phyloP scores from a whole-genome alignment of 2,888 invertebrate species.

The Xestia sexstrigata region DNA sequence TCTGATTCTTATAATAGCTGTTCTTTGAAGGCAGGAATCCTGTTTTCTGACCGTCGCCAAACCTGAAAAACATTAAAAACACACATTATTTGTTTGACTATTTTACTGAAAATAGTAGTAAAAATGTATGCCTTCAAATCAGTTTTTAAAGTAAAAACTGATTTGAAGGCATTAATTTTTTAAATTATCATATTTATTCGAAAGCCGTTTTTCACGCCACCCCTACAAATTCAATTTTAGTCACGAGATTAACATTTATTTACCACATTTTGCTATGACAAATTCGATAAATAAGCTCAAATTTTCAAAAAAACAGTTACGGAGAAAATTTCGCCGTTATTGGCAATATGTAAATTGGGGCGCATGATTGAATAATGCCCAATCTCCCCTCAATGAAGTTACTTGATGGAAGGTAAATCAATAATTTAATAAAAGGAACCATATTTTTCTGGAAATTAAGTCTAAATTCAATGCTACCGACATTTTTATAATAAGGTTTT shows the following conservation, averaged over 20 bases:
- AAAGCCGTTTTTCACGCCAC: neutral
- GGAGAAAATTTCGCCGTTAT: slow-evolving; percentile 3
- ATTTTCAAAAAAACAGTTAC: slow-evolving; percentile 34
- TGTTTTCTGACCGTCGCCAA: slow-evolving; percentile 92
- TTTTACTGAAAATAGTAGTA: no score
- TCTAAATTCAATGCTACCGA: neutral
- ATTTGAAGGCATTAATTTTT: neutral
- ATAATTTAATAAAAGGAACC: slow-evolving; percentile 27
- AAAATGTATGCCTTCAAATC: no score
- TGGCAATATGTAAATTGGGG: slow-evolving; percentile 23
- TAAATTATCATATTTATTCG: neutral
- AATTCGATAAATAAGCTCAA: slow-evolving; percentile 6
- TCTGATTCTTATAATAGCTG: slow-evolving; percentile 92
- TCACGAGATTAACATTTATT: slow-evolving; percentile 11
- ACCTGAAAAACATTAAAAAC: slow-evolving; percentile 80
- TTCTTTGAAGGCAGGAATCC: slow-evolving; percentile 91
- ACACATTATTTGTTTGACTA: neutral
- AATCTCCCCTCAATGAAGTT: slow-evolving; percentile 20
- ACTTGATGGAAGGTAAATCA: slow-evolving; percentile 4
- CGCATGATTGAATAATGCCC: slow-evolving; percentile 39
- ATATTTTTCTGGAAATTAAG: slow-evolving; percentile 15
- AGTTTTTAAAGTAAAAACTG: no score
- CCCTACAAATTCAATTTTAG: slow-evolving; percentile 20
- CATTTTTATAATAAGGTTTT: neutral
- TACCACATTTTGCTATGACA: neutral